These are phyloP conservation scores for Lycocerus yunnanus DNA, from an alignment of 2,888 invertebrate genomes.

Conservation along the genomic window DNA sequence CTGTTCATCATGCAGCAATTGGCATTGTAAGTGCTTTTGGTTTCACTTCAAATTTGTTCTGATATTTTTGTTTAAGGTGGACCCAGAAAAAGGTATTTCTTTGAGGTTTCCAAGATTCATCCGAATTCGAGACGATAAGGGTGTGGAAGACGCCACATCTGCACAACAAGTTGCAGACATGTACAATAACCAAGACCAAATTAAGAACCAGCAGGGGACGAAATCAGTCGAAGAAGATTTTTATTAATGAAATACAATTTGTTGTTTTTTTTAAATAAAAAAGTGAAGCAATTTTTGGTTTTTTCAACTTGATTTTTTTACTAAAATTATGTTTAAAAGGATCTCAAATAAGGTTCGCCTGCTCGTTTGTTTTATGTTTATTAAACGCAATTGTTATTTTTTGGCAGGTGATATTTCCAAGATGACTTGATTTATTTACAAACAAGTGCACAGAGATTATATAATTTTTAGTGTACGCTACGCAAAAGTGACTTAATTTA, in stretches of 20 bases:
- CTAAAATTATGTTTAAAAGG: neutral
- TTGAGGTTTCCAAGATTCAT: slow-evolving; percentile 94
- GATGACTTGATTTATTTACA: too few species aligned
- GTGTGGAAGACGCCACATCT: slow-evolving; percentile 88
- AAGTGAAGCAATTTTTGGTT: neutral
- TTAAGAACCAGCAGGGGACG: slow-evolving; percentile 69
- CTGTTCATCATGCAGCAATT: slow-evolving; percentile 86
- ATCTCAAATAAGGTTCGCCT: too few species aligned
- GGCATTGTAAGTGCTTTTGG: slow-evolving; percentile 68
- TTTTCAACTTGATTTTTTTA: neutral
- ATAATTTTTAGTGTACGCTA: too few species aligned
- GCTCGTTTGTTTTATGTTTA: too few species aligned
- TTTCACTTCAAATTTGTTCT: slow-evolving; percentile 5
- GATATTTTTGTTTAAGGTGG: slow-evolving; percentile 61
- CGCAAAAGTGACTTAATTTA: too few species aligned
- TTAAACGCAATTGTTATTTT: too few species aligned
- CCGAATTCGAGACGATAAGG: slow-evolving; percentile 88
- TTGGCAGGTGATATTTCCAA: too few species aligned
- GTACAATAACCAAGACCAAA: slow-evolving; percentile 92
- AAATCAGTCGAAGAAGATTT: slow-evolving; percentile 63
- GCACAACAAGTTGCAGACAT: slow-evolving; percentile 87
- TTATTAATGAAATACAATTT: slow-evolving; percentile 54
- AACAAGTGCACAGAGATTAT: too few species aligned
- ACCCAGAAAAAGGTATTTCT: slow-evolving; percentile 91
- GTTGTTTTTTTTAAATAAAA: neutral